These are phyloP conservation scores for Leptinotarsa haldemani DNA, from an alignment of 2,888 invertebrate species.

Conservation along the genomic window DNA sequence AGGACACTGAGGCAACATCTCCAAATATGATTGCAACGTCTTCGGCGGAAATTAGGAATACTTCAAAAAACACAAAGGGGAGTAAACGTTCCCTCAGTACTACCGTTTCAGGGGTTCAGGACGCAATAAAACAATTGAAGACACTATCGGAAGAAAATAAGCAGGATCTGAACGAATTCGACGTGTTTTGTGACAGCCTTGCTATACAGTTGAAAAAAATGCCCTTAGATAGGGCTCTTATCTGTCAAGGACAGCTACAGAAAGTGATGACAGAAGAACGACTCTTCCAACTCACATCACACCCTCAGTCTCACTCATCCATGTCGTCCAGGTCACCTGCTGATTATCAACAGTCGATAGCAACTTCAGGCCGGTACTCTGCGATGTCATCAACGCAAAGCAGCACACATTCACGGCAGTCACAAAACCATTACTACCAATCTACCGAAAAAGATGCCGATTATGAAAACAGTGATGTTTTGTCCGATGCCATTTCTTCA, in stretches of 20 bases:
- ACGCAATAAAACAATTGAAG: not conserved
- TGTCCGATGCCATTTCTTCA: not conserved
- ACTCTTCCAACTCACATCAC: slow-evolving; percentile 25
- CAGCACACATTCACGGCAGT: slow-evolving; percentile 14
- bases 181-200: slow-evolving; percentile 37
- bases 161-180: slow-evolving; percentile 28
- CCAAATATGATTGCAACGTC: not conserved
- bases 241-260: slow-evolving; percentile 41
- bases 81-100: not conserved
- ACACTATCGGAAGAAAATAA: slow-evolving; percentile 5
- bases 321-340: slow-evolving; percentile 12
- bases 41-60: not conserved
- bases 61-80: not conserved
- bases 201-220: slow-evolving; percentile 39
- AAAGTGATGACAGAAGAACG: slow-evolving; percentile 30
- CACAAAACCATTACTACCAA: not conserved
- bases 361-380: slow-evolving; percentile 10
- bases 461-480: slow-evolving; percentile 5
- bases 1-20: not conserved
- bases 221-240: slow-evolving; percentile 37
- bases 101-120: not conserved
- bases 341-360: slow-evolving; percentile 14
- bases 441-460: not conserved
- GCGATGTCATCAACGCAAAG: not conserved
- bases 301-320: slow-evolving; percentile 2